Conservation (phyloP, 1,140 invertebrate species). For the Scaptomyza pallida region DNA sequence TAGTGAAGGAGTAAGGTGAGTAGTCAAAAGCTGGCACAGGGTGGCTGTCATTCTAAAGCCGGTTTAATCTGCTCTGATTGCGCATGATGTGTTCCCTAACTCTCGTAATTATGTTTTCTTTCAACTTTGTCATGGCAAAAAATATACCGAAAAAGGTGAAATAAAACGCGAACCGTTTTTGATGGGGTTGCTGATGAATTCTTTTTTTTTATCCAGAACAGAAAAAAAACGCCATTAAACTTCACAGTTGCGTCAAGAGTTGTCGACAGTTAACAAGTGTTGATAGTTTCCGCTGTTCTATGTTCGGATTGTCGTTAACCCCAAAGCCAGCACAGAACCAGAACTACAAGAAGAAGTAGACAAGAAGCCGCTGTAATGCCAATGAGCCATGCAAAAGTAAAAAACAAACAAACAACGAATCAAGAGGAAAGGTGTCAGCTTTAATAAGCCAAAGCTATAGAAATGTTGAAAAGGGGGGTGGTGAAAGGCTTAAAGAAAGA, state of each 20-base stretch:
- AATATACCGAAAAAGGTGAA: conserved; percentile 1
- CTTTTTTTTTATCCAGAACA: too few species aligned
- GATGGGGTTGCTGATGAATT: background rate
- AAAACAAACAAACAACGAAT: background rate
- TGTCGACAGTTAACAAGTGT: conserved; percentile 19
- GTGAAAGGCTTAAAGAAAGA: background rate
- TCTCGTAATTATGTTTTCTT: conserved; percentile 48
- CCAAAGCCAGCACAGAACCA: background rate
- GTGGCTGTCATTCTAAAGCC: conserved; percentile 28
- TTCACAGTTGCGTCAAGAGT: background rate
- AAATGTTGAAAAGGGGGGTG: conserved; percentile 7
- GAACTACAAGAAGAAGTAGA: conserved; percentile 8
- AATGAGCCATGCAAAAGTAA: conserved; percentile 4
- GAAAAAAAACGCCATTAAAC: too few species aligned
- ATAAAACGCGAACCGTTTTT: too few species aligned
- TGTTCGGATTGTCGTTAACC: conserved; percentile 8
- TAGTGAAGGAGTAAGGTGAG: too few species aligned
- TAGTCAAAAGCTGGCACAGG: background rate
- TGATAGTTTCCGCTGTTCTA: conserved; percentile 23
- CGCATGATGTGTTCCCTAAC: conserved; percentile 18
- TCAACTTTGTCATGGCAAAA: conserved; percentile 39
- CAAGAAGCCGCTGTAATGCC: conserved; percentile 21
- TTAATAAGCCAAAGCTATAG: conserved; percentile 13
- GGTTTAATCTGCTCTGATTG: conserved; percentile 46
- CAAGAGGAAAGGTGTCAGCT: background rate